Evolutionary conservation across 2,888 invertebrate species (phyloP).

Genomic region (Flexamia atlantica): DNA sequence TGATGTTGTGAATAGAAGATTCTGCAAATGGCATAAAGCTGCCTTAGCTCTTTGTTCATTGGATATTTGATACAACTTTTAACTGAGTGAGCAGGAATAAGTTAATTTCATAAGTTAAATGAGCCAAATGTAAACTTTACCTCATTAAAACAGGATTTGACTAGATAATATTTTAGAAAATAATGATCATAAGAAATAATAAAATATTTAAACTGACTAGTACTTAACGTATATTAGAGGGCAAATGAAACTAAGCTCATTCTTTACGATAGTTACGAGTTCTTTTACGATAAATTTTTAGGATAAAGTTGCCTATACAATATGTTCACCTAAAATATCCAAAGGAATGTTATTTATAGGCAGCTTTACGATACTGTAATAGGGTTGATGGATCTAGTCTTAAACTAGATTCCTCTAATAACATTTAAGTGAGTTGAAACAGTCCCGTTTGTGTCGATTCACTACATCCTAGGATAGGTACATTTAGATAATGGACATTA

Average conservation of each 20-base stretch:
- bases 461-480: neutral
- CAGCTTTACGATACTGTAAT: neutral
- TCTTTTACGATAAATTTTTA: no score
- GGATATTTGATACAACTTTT: neutral
- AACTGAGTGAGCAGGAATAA: neutral
- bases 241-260: no score
- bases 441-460: neutral
- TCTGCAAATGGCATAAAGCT: neutral
- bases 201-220: no score
- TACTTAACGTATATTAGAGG: no score
- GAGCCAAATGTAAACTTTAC: no score
- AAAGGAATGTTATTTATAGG: neutral
- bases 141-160: no score
- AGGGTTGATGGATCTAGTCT: neutral
- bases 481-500: neutral
- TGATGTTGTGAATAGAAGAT: constrained; percentile 18
- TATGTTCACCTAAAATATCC: neutral
- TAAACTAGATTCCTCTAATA: neutral
- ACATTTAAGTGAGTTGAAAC: neutral
- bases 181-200: no score
- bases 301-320: no score
- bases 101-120: neutral
- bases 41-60: neutral
- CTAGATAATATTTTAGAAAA: no score
- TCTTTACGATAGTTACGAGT: no score